These are phyloP conservation scores for Kradibia gibbosae DNA, from an alignment of 1,140 invertebrate species.

Conservation along the genomic window DNA sequence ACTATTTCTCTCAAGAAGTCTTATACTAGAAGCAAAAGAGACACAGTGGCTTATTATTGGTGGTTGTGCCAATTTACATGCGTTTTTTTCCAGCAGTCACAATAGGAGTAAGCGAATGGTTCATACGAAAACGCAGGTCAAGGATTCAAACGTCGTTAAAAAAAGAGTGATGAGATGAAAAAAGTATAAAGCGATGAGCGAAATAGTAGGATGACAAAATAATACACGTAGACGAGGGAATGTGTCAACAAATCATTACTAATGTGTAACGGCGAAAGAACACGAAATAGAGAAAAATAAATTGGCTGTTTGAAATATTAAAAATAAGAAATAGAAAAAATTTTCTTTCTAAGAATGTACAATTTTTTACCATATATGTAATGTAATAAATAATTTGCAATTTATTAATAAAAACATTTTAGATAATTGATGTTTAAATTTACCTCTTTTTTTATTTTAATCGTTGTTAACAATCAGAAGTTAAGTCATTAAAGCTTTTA, in stretches of 20 bases:
- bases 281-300: not conserved
- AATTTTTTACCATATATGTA: no score
- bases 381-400: no score
- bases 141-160: not conserved
- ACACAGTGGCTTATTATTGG: not conserved
- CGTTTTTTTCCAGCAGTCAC: constrained; percentile 14
- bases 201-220: not conserved
- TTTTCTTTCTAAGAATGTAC: no score
- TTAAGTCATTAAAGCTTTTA: no score
- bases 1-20: no score
- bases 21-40: not conserved
- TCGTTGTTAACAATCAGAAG: no score
- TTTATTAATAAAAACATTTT: no score
- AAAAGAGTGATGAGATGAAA: not conserved
- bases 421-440: no score
- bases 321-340: no score
- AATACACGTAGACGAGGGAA: not conserved
- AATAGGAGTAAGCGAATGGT: constrained; percentile 9
- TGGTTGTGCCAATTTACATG: constrained; percentile 33
- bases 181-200: not conserved
- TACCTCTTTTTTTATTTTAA: no score
- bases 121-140: not conserved
- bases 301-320: not conserved
- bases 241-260: not conserved
- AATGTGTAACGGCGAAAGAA: not conserved